Evolutionary conservation across 2,888 invertebrate genomes (phyloP), one percentile per base, ranked within the genome.

Genomic region (Therioaphis trifolii): DNA sequence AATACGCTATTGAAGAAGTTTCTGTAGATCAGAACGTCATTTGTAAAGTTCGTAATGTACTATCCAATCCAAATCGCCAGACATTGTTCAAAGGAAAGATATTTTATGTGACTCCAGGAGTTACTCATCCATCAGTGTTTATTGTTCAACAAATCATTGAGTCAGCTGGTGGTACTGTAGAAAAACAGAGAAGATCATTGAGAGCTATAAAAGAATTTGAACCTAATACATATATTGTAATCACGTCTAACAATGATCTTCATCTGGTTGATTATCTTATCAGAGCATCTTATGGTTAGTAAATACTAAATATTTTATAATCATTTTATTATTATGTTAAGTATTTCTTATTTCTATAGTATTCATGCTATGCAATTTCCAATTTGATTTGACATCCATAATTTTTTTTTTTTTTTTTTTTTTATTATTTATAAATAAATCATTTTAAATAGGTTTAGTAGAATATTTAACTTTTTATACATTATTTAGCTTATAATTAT

Each of bases 21-120:
- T 92, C 93, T 18, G 94, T 95, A 88, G 96, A 97, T 89, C 92
- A 92, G 86, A 92, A 92, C 87, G 94, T 94, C 88, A 92, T 93
- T 86, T 97, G 96, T 88, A 94, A 94, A 88, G 90, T 98, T 84
- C 91, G 93, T 55, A 93, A 94, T 86, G 94, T 95, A 2, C 88
- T 98, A n/a, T 89, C 91, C 49, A 91, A 92, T 68, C 92, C 93
- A 52, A 93, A 93, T 86, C 91, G 94, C 72, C 91, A 92, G 86
- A 92, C 91, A 85, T 90, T 98, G 80, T 94, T 97, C 88, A 93
- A 90, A 88, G 91, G 94, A 46, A 92, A 95, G 87, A 94, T 92
- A 12, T 98, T 99, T 90, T 97, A 94, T 90, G 91, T 98, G 9
- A 98, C 98, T 0, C 97, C 97, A 0, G 94, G 95, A 88, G 96